Evolutionary conservation across 2,113 vertebrate genomes (phyloP).

Genomic region (Mystacornis crossleyi): DNA sequence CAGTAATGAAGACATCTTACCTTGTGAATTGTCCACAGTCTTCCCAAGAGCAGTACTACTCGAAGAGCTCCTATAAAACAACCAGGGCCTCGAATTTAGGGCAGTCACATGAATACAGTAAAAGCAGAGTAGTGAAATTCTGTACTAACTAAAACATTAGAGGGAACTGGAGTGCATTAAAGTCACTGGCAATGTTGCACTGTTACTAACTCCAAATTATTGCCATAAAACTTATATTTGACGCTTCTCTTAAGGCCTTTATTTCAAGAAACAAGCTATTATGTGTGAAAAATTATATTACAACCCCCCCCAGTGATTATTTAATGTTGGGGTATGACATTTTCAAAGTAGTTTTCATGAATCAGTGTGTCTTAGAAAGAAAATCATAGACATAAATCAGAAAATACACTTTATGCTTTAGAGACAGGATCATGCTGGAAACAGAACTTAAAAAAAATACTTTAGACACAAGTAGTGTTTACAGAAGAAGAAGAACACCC

Average conservation of each 20-base stretch:
- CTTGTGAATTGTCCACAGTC: constrained; percentile 59
- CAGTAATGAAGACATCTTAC: constrained; percentile 57
- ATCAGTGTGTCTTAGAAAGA: not conserved
- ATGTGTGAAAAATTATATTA: rapidly evolving
- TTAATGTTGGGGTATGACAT: rapidly evolving
- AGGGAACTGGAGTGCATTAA: not conserved
- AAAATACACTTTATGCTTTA: not conserved
- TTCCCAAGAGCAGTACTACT: constrained; percentile 66
- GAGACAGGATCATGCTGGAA: not conserved
- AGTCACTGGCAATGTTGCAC: not conserved
- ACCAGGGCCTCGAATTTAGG: not conserved
- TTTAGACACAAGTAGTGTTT: rapidly evolving
- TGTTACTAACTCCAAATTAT: not conserved
- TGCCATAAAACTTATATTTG: rapidly evolving
- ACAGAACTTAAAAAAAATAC: rapidly evolving
- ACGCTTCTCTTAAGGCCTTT: not conserved
- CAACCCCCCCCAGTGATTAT: too few relatives aligned
- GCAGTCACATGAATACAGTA: not conserved
- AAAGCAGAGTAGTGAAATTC: not conserved
- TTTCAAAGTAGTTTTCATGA: not conserved
- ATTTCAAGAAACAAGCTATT: not conserved
- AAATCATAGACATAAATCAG: not conserved
- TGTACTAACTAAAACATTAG: not conserved
- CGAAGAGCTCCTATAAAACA: constrained; percentile 74
- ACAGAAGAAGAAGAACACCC: not conserved